Percentiles rank a stretch among this genome's conserved stretches.
Evolutionary conservation across 1,140 invertebrate genomes (phyloP).

Genomic region (Triops longicaudatus): DNA sequence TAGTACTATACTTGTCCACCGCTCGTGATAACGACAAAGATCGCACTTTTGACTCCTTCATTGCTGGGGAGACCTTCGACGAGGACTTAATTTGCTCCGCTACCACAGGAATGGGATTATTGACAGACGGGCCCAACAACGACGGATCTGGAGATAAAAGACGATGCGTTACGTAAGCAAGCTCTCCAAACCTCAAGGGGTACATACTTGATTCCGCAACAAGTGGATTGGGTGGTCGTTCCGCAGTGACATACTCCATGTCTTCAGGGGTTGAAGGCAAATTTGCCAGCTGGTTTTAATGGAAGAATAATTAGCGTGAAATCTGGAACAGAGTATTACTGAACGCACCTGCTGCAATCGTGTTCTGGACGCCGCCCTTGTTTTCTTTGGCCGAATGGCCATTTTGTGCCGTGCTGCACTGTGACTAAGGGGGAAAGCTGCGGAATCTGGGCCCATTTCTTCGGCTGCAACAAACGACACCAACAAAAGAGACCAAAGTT

Average conservation of each 20-base stretch:
- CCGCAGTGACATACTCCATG: neutral
- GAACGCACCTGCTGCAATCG: slow-evolving; percentile 47
- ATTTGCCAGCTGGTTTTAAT: neutral
- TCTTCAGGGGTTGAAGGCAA: slow-evolving; percentile 7
- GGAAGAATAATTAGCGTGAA: neutral
- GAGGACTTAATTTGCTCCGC: neutral
- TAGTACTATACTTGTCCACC: neutral
- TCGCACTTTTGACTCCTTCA: slow-evolving; percentile 22
- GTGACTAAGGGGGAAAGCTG: slow-evolving; percentile 55
- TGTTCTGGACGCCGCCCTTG: slow-evolving; percentile 57
- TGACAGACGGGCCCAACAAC: neutral
- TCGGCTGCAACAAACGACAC: slow-evolving; percentile 30
- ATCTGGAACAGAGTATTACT: neutral
- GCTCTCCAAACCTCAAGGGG: neutral
- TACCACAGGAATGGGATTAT: neutral
- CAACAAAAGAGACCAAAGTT: neutral
- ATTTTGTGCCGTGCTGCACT: slow-evolving; percentile 69
- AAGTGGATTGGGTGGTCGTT: neutral
- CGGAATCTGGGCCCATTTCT: slow-evolving; percentile 36
- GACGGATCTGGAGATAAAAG: neutral
- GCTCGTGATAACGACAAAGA: slow-evolving; percentile 27
- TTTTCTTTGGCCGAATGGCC: slow-evolving; percentile 61
- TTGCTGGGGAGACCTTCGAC: neutral
- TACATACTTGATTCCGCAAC: neutral
- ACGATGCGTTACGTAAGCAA: neutral